phyloP scores from a whole-genome alignment of 2,113 vertebrate species.

The Tapirus terrestris region DNA sequence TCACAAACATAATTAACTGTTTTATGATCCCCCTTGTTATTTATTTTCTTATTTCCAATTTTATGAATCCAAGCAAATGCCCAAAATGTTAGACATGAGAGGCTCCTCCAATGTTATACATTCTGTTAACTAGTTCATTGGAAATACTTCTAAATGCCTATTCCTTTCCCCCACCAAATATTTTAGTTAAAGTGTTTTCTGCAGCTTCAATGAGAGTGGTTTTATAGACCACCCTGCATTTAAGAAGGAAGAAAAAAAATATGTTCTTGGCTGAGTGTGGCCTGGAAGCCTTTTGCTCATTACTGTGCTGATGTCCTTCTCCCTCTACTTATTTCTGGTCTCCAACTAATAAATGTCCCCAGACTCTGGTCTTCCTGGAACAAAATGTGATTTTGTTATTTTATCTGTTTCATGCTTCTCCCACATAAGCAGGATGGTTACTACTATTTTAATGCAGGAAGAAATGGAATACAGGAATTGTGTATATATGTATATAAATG shows the following conservation, averaged over 20 bases:
- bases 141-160: neutral
- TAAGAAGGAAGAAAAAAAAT: neutral
- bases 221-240: slow-evolving; percentile 13
- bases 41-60: slow-evolving; percentile 36
- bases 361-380: neutral
- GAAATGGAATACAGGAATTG: neutral
- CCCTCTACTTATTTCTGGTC: neutral
- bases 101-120: neutral
- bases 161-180: neutral
- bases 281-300: neutral
- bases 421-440: neutral
- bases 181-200: neutral
- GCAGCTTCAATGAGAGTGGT: neutral
- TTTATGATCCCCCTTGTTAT: neutral
- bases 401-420: neutral
- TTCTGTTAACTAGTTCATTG: neutral
- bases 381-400: neutral
- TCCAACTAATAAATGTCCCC: neutral
- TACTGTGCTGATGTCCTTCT: neutral
- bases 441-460: neutral
- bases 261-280: neutral
- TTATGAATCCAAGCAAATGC: neutral
- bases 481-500: neutral
- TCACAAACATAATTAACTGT: neutral
- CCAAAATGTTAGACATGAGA: neutral